Conservation (phyloP, 2,113 vertebrate genomes). For the Meriones unguiculatus region DNA sequence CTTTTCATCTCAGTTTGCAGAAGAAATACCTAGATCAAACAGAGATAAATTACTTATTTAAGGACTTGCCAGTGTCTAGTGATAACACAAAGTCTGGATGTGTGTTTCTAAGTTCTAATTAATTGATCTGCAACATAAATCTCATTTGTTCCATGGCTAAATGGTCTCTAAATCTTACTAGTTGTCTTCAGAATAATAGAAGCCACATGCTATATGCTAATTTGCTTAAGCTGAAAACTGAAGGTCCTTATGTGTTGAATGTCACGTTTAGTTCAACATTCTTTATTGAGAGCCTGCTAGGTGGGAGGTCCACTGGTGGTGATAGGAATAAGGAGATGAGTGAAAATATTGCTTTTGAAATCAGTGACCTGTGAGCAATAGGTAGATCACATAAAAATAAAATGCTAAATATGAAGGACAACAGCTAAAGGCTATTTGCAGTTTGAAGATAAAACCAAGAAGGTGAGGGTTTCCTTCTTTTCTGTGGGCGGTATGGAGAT, state of each 20-base stretch:
- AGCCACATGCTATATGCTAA: not conserved
- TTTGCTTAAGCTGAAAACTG: slow-evolving; percentile 26
- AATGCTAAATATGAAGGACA: not conserved
- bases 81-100: not conserved
- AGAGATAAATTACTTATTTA: not conserved
- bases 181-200: slow-evolving; percentile 56
- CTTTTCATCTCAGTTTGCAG: not conserved
- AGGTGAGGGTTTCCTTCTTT: not conserved
- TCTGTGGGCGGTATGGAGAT: not conserved
- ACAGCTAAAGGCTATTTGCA: not conserved
- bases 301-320: not conserved
- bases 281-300: not conserved
- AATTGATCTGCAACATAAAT: slow-evolving; percentile 53
- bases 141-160: slow-evolving; percentile 44
- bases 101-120: slow-evolving; percentile 10
- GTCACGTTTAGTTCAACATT: not conserved
- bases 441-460: not conserved
- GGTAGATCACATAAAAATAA: not conserved
- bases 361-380: not conserved
- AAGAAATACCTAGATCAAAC: not conserved
- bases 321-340: not conserved
- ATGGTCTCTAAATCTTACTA: not conserved
- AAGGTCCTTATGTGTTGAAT: not conserved
- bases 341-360: slow-evolving; percentile 4
- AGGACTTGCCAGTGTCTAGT: not conserved